Base-by-base conservation (phyloP, 2,888 invertebrate genomes). In the Phengaris alcon region DNA sequence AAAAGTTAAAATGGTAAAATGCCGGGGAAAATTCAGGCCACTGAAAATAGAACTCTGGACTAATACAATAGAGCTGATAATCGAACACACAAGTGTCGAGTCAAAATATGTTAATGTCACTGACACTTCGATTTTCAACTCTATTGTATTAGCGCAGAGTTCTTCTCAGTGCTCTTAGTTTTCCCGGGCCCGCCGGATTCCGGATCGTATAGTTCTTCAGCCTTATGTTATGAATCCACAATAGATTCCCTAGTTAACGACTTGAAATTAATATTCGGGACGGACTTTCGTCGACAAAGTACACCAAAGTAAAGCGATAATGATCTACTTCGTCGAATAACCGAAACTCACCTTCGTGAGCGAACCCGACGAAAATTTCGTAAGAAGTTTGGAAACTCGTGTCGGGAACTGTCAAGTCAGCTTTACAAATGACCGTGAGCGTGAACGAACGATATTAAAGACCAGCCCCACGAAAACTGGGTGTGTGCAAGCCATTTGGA, bases 381-480 rank as follows among this genome's bases (percentile, higher is more conserved):
- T 15, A 15, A 51, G 51, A 22, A 64, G 57, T 46, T 46, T 52
- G 73, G 22, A 72, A 72, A 72, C 59, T 13, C 9, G 52, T 77
- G 68, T 70, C 77, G 69, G 77, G 77, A 87, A 85, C 81, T 87
- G 89, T 84, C 87, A 86, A 87, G 86, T 87, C 87, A 88, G 84
- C 83, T 80, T 80, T 81, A 88, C 85, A 87, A 89, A 90, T 86
- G 86, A 88, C 86, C 87, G 84, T 78, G 82, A 86, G 83, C 86
- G 84, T 88, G 89, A 89, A 89, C 83, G 84, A 85, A 85, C 87
- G 85, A 84, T 85, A 87, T 86, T 86, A 84, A 86, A 87, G 84
- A 86, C 35, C 35, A 35, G 70, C 51, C 52, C 22, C 59, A 44
- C 44, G 46, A 4, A 9, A 59, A 59, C 22, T 22, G 59, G 5